Evolutionary conservation across 1,140 invertebrate species (phyloP).

Genomic region (Colletes latitarsis): DNA sequence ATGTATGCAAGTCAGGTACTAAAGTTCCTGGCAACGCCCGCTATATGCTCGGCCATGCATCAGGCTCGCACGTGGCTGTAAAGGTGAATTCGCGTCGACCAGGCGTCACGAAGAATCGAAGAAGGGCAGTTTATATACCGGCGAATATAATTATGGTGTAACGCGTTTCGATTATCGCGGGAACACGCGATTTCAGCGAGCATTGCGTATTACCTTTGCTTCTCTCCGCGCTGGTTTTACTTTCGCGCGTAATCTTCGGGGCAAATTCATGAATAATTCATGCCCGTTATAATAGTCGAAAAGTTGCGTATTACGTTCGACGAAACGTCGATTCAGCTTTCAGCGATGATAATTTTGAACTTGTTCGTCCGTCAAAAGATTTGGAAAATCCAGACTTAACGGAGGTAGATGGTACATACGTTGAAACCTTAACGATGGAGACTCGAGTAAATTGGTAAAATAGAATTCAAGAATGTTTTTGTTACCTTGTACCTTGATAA

Average conservation of each 20-base stretch:
- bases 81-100: conserved; percentile 22
- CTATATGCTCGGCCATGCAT: conserved; percentile 46
- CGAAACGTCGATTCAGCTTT: neutral
- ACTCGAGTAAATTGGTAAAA: no score
- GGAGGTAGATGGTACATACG: no score
- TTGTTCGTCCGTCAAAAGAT: no score
- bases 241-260: neutral
- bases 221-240: neutral
- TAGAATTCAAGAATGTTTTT: no score
- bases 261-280: neutral
- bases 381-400: no score
- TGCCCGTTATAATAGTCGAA: neutral
- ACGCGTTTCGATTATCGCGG: conserved; percentile 15
- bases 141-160: conserved; percentile 11
- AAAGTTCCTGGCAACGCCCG: conserved; percentile 54
- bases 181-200: neutral
- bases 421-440: no score
- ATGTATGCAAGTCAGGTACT: conserved; percentile 65
- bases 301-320: neutral
- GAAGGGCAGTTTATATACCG: conserved; percentile 1
- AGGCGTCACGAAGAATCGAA: conserved; percentile 32
- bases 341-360: neutral
- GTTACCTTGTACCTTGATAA: no score
- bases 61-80: conserved; percentile 51
- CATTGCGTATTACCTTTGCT: neutral